Evolutionary conservation across 2,797 vertebrate species (phyloP).

Genomic region (Epinephelus coioides): DNA sequence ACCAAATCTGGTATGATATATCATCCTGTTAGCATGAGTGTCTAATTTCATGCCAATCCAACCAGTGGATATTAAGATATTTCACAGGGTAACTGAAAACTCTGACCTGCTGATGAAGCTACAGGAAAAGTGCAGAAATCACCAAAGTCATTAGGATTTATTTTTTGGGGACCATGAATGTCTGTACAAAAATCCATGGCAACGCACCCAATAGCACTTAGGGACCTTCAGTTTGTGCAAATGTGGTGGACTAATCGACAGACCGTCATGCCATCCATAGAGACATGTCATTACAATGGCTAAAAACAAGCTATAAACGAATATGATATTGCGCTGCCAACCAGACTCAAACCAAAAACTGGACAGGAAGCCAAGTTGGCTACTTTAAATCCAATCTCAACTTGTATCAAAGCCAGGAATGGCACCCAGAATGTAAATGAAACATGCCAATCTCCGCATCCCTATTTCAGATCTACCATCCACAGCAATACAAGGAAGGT

Average conservation of each 20-base stretch:
- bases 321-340: slow-evolving; percentile 41
- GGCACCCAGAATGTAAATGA: slow-evolving; percentile 67
- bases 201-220: neutral
- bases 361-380: slow-evolving; percentile 48
- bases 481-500: slow-evolving; percentile 22
- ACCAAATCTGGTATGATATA: neutral
- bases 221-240: slow-evolving; percentile 6
- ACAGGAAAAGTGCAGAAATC: neutral
- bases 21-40: neutral
- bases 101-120: neutral
- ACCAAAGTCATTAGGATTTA: neutral
- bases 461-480: slow-evolving; percentile 52
- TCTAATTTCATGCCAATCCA: neutral
- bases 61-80: neutral
- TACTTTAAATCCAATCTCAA: slow-evolving; percentile 68
- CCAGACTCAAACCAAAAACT: slow-evolving; percentile 42
- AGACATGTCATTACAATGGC: slow-evolving; percentile 2
- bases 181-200: neutral
- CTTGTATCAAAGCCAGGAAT: slow-evolving; percentile 67
- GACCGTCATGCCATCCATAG: neutral
- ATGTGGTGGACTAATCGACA: neutral
- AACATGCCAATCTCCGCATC: slow-evolving; percentile 68
- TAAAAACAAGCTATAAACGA: slow-evolving; percentile 53
- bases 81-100: neutral
- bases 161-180: neutral